Base-by-base conservation (phyloP, 2,888 invertebrate species). In the Pachycephus smyrnensis region DNA sequence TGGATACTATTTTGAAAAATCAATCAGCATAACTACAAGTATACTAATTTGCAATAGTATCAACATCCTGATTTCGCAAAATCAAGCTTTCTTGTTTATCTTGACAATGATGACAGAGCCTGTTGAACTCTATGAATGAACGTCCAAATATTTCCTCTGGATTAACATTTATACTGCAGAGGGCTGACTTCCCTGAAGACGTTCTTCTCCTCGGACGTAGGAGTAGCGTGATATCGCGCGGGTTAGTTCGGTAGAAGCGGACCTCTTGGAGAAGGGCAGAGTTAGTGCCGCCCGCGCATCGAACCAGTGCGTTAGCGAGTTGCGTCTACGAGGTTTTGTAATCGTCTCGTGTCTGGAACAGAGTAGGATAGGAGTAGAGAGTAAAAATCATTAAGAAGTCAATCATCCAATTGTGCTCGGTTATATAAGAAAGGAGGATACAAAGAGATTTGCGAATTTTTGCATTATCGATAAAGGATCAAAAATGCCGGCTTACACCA, bases 281-380 rank as follows among this genome's bases (percentile, higher is more conserved):
- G 88, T 89, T 90, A 90, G 90, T 90, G 88, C 87, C 90, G 85
- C 88, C 88, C 89, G 90, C 87, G 87, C 89, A 84, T 86, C 88
- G 85, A 88, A 84, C 81, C 88, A 87, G 90, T 88, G 86, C 88
- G 88, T 86, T 88, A 79, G 82, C 77, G 80, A 80, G 73, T 76
- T 76, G 1, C 40, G 40, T 55, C 40, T 9, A 71, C 71, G 31
- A 71, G 11, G 15, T 15, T 33, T 71, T 33, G 0, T 23, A 55
- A 55, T 71, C 31, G 23, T 71, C 31, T 33, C 12, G 71, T 31
- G 31, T 6, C 71, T 33, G 32, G 33, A 71, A 71, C 4, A 71
- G 33, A 71, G 33, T 31, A 71, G 33, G 76, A 73, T 73, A 78
- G 23, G n/a, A 36, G n/a, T 36, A 40, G 1, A 68, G 68, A 40